Evolutionary conservation across 2,888 invertebrate species (phyloP), one percentile per base, ranked within the genome.

Genomic region (Ophioninae sp.): DNA sequence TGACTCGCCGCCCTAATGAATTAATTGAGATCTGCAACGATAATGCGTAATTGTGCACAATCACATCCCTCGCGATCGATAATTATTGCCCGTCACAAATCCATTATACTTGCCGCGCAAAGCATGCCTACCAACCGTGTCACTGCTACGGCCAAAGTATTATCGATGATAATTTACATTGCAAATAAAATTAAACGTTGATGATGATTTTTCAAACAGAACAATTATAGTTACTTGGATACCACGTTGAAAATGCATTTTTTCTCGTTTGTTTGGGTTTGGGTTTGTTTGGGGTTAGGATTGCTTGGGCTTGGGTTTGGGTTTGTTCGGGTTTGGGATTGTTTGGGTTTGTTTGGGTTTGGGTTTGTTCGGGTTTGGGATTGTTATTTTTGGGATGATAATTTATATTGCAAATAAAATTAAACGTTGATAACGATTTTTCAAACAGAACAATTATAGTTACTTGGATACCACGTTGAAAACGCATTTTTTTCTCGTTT

Each of bases 1-100:
- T 77, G 64, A 71, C 72, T 76, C 59, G 65, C 44, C 17, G 39
- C 44, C 44, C 13, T 44, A 51, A 51, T 51, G 51, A 17, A 51
- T 51, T 6, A 51, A 51, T 51, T 51, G 51, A 51, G 51, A 51
- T 51, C 13, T 51, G 1, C 51, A 6, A 17, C 2, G 51, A 51
- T 51, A 51, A 51, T 13, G 51, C 51, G 51, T 51, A 51, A 51
- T 51, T 51, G 51, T 51, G 51, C 51, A 51, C 51, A 51, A 51
- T 51, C 51, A 51, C 17, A 51, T 51, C 17, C 51, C 51, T 51
- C 51, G 2, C 22, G 13, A 30, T 63, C 10, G 23, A 23, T 63
- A 63, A 23, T 63, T 63, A 63, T 30, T 63, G 23, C 23, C 63
- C 23, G 63, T 63, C 6, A 63, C 10, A 30, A 30, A 30, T 63